phyloP scores from a whole-genome alignment of 1,140 invertebrate species.

The Zelostemma sp. region DNA sequence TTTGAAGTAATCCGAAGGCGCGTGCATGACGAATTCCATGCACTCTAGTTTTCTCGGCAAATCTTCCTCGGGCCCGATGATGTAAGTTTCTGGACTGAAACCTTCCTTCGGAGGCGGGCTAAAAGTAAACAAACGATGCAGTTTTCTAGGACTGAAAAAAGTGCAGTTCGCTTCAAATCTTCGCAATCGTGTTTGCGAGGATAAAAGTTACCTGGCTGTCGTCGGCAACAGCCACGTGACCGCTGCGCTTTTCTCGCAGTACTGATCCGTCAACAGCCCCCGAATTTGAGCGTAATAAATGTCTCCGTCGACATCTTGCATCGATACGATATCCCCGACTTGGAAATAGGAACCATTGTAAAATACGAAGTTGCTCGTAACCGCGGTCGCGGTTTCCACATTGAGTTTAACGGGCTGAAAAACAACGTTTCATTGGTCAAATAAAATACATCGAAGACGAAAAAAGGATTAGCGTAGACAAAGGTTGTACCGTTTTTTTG shows the following conservation, averaged over 20 bases:
- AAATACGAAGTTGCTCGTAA: slow-evolving; percentile 85
- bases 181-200: no score
- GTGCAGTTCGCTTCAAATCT: no score
- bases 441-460: no score
- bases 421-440: no score
- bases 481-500: slow-evolving; percentile 76
- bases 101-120: slow-evolving; percentile 82
- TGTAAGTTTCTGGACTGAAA: slow-evolving; percentile 92
- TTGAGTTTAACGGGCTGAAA: background rate
- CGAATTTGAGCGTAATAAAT: slow-evolving; percentile 92
- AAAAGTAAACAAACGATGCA: slow-evolving; percentile 14
- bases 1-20: slow-evolving; percentile 91
- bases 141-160: background rate
- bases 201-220: slow-evolving; percentile 68
- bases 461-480: background rate
- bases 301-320: slow-evolving; percentile 82
- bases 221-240: slow-evolving; percentile 95
- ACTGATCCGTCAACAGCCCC: slow-evolving; percentile 91
- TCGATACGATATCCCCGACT: slow-evolving; percentile 91
- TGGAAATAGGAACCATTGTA: slow-evolving; percentile 90
- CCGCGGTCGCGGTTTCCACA: slow-evolving; percentile 71
- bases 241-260: slow-evolving; percentile 93
- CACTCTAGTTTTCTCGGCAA: slow-evolving; percentile 87
- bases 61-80: slow-evolving; percentile 93
- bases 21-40: slow-evolving; percentile 94